Percentiles rank a stretch among this genome's conserved stretches.
Evolutionary conservation across 2,797 vertebrate species (phyloP).

Genomic region (Cirrhinus mrigala): DNA sequence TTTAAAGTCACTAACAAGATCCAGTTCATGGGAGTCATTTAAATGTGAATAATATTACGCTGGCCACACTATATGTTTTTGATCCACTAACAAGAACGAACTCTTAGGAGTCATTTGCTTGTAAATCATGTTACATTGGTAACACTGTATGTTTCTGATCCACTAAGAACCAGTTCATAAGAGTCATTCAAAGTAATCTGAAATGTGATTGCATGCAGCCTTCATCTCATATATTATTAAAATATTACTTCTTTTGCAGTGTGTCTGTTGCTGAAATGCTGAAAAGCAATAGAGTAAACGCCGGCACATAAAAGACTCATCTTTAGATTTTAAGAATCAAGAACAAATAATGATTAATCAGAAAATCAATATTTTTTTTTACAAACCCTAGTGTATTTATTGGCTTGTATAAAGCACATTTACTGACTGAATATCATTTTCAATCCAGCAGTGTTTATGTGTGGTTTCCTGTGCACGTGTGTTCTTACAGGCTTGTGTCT

Average conservation of each 20-base stretch:
- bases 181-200: not conserved
- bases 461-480: conserved; percentile 40
- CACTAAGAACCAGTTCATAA: not conserved
- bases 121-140: not conserved
- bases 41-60: not conserved
- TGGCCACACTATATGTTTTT: not conserved
- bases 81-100: not conserved
- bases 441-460: conserved; percentile 25
- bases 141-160: not conserved
- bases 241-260: not conserved
- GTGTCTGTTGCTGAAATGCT: not conserved
- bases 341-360: not conserved
- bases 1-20: too few species aligned
- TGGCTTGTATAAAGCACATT: conserved; percentile 37
- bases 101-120: not conserved
- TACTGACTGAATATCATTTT: conserved; percentile 8
- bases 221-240: not conserved
- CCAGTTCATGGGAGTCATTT: too few species aligned
- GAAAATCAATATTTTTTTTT: not conserved
- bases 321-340: conserved; percentile 11
- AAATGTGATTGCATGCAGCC: not conserved
- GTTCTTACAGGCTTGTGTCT: conserved; percentile 25
- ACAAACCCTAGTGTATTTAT: not conserved
- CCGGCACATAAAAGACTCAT: not conserved
- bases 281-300: not conserved